Base-by-base conservation (phyloP, 2,888 invertebrate species). In the Ichneumoninae sp. region DNA sequence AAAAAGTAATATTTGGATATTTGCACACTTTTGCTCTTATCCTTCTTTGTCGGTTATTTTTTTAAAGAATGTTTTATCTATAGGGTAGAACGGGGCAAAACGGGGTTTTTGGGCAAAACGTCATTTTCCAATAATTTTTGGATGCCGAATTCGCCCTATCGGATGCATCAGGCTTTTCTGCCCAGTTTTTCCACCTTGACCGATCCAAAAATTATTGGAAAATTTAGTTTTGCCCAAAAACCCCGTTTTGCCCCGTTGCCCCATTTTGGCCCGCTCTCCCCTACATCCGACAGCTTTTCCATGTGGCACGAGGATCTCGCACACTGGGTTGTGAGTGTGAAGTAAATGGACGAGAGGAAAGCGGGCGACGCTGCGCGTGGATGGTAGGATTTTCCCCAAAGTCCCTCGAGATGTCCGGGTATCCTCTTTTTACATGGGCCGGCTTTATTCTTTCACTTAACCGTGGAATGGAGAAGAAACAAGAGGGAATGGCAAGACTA, bases 361-460 rank as follows among this genome's bases (percentile, higher is more conserved):
- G 7, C 26, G 78, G 54, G 87, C 89, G 87, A 40, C 40, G 87
- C 13, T 86, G 86, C 88, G 88, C 83, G 86, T 85, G 89, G 89
- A 90, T 89, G 90, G 91, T 91, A 90, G 90, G 91, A 91, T 91
- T 91, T 90, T 66, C 75, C 83, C 89, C 88, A 89, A 90, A 91
- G 90, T 88, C 89, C 86, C 86, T 82, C 83, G 89, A 90, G 88
- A 91, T 91, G 89, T 89, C 85, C 87, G 87, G 88, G 88, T 91
- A 89, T 91, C 89, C 90, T 88, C 90, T 89, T 89, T 89, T 86
- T 86, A 88, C 83, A 78, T 82, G 40, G 69, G 83, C 82, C 84
- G 85, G 86, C 89, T 90, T 88, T 89, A 89, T 90, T 90, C 88
- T 89, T 90, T 89, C 89, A 87, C 89, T 89, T 87, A 88, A 84